phyloP scores from a whole-genome alignment of 2,113 vertebrate genomes.

The Xiphophorus couchianus region DNA sequence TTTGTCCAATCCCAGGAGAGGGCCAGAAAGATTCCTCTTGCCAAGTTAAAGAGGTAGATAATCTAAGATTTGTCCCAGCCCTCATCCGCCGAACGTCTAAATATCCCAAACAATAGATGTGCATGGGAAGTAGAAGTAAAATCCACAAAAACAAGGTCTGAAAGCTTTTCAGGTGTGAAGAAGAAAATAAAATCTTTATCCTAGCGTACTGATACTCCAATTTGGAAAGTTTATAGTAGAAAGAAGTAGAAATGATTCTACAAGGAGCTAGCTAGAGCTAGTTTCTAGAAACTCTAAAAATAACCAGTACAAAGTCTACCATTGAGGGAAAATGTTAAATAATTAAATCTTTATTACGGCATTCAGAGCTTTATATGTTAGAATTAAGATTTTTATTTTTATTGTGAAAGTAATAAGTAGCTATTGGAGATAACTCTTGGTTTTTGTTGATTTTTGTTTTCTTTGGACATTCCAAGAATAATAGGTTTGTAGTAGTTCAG shows the following conservation, averaged over 20 bases:
- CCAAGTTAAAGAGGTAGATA: conserved; percentile 49
- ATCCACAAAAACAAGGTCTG: background rate
- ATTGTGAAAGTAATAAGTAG: no score
- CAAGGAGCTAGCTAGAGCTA: no score
- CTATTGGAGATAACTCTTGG: background rate
- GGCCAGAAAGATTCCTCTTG: conserved; percentile 41
- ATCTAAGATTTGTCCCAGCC: background rate
- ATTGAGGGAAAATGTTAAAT: no score
- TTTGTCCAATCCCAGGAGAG: conserved; percentile 21
- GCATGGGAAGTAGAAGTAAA: background rate
- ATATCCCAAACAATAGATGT: background rate
- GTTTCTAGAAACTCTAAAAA: no score
- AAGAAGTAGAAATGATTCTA: no score
- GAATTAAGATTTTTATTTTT: background rate
- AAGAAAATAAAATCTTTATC: background rate
- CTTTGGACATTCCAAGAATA: background rate
- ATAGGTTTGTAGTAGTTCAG: background rate
- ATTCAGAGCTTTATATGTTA: background rate
- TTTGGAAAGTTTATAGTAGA: no score
- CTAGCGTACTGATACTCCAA: no score
- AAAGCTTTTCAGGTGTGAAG: background rate
- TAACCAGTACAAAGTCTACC: no score
- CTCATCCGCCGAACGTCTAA: background rate
- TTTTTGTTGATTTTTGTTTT: background rate
- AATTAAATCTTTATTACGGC: no score